Conservation (phyloP, 2,797 vertebrate species). For the Acanthiza pusilla region DNA sequence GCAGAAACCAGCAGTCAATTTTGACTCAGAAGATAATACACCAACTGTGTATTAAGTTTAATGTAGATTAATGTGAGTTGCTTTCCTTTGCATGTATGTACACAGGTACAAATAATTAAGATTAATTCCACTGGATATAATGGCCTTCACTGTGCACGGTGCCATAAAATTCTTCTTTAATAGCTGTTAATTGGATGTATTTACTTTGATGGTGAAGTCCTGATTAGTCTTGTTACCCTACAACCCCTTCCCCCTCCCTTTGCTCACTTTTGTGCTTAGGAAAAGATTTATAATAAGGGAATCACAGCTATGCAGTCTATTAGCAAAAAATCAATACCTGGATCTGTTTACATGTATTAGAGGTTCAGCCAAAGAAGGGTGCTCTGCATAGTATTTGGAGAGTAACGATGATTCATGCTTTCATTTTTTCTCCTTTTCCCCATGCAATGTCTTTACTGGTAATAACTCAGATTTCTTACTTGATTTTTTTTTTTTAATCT, state of each 20-base stretch:
- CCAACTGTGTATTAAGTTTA: constrained; percentile 77
- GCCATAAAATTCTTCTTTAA: constrained; percentile 78
- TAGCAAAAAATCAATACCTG: constrained; percentile 13
- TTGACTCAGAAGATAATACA: constrained; percentile 80
- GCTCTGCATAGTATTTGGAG: background rate
- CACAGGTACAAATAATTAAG: constrained; percentile 86
- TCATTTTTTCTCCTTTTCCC: background rate
- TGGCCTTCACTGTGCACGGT: constrained; percentile 80
- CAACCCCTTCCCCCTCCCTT: constrained; percentile 38
- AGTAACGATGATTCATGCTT: background rate
- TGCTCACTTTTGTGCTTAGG: constrained; percentile 46
- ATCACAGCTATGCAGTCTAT: constrained; percentile 23
- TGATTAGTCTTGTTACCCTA: constrained; percentile 77
- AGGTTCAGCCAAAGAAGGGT: background rate
- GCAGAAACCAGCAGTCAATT: constrained; percentile 75
- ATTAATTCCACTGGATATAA: constrained; percentile 83
- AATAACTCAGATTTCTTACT: background rate
- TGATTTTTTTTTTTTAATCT: background rate
- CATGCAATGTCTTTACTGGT: background rate
- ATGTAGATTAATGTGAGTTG: constrained; percentile 92
- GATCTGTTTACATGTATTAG: background rate
- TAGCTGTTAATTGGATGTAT: constrained; percentile 79
- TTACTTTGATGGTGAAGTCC: constrained; percentile 79
- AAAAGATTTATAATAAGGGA: constrained; percentile 59
- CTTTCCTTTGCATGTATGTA: constrained; percentile 79